Evolutionary conservation across 1,140 invertebrate species (phyloP).

Genomic region (Microplitis mediator): DNA sequence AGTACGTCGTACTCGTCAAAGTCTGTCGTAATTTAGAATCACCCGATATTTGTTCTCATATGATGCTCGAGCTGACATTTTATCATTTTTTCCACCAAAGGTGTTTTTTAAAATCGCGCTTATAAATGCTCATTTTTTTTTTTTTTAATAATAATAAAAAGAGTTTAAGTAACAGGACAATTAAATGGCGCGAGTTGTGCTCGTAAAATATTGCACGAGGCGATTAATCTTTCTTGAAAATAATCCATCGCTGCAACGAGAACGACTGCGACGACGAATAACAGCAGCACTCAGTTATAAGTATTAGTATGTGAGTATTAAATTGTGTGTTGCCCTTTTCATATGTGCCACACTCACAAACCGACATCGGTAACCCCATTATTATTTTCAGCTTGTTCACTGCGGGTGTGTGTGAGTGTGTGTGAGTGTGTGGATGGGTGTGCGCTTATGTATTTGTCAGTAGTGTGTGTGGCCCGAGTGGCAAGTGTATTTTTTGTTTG

Average conservation of each 20-base stretch:
- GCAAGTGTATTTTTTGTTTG: constrained; percentile 49
- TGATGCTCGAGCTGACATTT: too few species aligned
- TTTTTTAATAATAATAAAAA: too few species aligned
- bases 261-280: not conserved
- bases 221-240: constrained; percentile 29
- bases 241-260: constrained; percentile 20
- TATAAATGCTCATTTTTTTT: too few species aligned
- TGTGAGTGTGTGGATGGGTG: not conserved
- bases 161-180: constrained; percentile 9
- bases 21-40: too few species aligned
- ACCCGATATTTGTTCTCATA: too few species aligned
- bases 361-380: constrained; percentile 54
- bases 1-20: too few species aligned
- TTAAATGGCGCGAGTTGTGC: not conserved
- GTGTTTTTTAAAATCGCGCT: too few species aligned
- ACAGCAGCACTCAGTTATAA: too few species aligned
- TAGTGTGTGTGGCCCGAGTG: constrained; percentile 28
- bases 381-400: constrained; percentile 51
- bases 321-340: constrained; percentile 15
- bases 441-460: too few species aligned
- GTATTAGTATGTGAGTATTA: not conserved
- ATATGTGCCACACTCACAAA: constrained; percentile 25
- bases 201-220: constrained; percentile 8
- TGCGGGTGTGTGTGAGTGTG: not conserved
- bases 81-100: too few species aligned